A percentile compares a stretch with the other conserved stretches of the same genome.
These are phyloP conservation scores for Danio albolineatus DNA, from an alignment of 2,797 vertebrate species.

Conservation along the genomic window DNA sequence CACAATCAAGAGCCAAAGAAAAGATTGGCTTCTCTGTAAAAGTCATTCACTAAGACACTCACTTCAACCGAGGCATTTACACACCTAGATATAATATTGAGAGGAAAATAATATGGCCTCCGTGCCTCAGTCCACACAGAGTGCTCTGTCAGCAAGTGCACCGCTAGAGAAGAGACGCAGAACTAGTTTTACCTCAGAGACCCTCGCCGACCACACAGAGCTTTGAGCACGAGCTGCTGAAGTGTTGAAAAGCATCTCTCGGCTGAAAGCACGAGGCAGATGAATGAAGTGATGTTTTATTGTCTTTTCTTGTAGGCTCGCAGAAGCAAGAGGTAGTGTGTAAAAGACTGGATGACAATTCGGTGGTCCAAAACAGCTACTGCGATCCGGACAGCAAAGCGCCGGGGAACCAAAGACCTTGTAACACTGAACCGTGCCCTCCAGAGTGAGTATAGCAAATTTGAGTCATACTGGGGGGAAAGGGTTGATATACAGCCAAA, in stretches of 20 bases:
- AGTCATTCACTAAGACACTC: slow-evolving; percentile 78
- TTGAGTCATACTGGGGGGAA: neutral
- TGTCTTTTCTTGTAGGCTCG: slow-evolving; percentile 76
- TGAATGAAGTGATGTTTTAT: slow-evolving; percentile 41
- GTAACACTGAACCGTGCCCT: slow-evolving; percentile 94
- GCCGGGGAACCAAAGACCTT: slow-evolving; percentile 93
- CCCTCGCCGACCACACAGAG: slow-evolving; percentile 31
- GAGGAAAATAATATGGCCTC: slow-evolving; percentile 70
- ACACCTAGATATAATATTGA: slow-evolving; percentile 74
- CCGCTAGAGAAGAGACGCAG: slow-evolving; percentile 45
- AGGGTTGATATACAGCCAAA: too few species aligned
- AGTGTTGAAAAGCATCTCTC: slow-evolving; percentile 13
- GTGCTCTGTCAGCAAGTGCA: slow-evolving; percentile 53
- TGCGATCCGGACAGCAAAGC: slow-evolving; percentile 94
- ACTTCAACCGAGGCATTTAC: slow-evolving; percentile 76
- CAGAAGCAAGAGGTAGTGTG: slow-evolving; percentile 97
- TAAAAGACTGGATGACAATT: slow-evolving; percentile 94
- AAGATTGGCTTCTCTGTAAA: slow-evolving; percentile 79
- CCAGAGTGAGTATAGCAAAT: slow-evolving; percentile 87
- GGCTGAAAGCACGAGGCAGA: neutral
- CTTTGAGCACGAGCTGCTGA: slow-evolving; percentile 22
- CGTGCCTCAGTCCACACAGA: slow-evolving; percentile 61
- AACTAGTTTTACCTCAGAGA: slow-evolving; percentile 33
- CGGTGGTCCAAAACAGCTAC: slow-evolving; percentile 95
- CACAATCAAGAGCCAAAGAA: slow-evolving; percentile 76